These are phyloP conservation scores for Condylostylus longicornis DNA, from an alignment of 1,140 invertebrate species.

Conservation along the genomic window DNA sequence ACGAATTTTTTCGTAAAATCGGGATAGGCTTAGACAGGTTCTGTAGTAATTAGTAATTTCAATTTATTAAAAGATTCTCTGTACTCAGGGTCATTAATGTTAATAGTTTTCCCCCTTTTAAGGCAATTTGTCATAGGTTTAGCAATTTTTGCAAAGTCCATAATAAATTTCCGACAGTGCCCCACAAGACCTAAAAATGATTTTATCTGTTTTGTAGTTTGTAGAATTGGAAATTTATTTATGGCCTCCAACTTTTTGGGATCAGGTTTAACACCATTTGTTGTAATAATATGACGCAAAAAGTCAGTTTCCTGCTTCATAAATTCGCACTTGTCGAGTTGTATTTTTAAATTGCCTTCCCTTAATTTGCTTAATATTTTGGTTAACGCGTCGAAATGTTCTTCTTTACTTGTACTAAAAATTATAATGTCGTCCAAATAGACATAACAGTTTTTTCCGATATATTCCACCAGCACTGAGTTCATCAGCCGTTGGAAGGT, in stretches of 20 bases:
- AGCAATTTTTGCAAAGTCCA: slow-evolving; percentile 15
- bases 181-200: slow-evolving; percentile 16
- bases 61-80: no score
- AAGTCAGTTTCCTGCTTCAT: slow-evolving; percentile 17
- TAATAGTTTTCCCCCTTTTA: no score
- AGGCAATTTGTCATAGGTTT: slow-evolving; percentile 14
- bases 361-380: slow-evolving; percentile 12
- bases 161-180: slow-evolving; percentile 14
- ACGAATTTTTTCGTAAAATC: slow-evolving; percentile 11
- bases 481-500: slow-evolving; percentile 23
- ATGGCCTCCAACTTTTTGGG: slow-evolving; percentile 16
- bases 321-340: slow-evolving; percentile 21
- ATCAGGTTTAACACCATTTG: slow-evolving; percentile 16
- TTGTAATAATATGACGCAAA: slow-evolving; percentile 16
- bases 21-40: no score
- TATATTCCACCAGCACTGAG: background rate
- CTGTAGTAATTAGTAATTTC: no score
- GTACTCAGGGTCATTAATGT: no score
- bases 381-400: slow-evolving; percentile 13
- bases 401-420: slow-evolving; percentile 9
- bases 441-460: slow-evolving; percentile 10
- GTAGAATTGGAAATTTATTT: slow-evolving; percentile 16
- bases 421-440: slow-evolving; percentile 17
- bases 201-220: slow-evolving; percentile 12
- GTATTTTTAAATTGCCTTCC: slow-evolving; percentile 17